Conservation (phyloP, 1,140 invertebrate genomes). For the Onthophagus taurus region DNA sequence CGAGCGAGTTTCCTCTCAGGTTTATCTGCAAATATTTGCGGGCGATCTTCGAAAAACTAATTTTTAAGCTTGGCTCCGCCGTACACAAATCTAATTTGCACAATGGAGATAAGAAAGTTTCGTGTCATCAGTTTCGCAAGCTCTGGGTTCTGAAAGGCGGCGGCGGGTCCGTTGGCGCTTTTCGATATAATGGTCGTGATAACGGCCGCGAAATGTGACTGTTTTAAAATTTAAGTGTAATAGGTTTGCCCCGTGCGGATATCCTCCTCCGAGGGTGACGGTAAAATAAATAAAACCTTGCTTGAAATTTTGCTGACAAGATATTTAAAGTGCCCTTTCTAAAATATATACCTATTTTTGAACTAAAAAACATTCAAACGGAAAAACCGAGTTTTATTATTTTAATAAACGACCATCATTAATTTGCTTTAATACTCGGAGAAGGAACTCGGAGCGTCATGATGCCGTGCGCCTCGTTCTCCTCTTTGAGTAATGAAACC, state of each 20-base stretch:
- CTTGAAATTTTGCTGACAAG: too few relatives aligned
- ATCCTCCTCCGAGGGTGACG: too few relatives aligned
- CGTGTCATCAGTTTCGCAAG: constrained; percentile 31
- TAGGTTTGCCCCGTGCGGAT: constrained; percentile 31
- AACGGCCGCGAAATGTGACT: constrained; percentile 33
- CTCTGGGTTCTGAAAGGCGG: constrained; percentile 20
- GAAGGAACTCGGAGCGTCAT: constrained; percentile 7
- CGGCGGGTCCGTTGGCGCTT: too few relatives aligned
- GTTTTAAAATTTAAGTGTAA: constrained; percentile 37
- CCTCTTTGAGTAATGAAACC: constrained; percentile 30
- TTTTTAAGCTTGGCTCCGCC: constrained; percentile 14
- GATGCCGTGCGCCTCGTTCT: constrained; percentile 6
- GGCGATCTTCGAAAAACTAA: constrained; percentile 15
- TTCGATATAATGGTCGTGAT: constrained; percentile 30
- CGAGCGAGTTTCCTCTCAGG: too few relatives aligned
- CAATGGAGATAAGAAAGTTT: constrained; percentile 31
- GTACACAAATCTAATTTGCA: constrained; percentile 24
- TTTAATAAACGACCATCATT: too few relatives aligned
- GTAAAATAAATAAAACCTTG: too few relatives aligned
- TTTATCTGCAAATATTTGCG: too few relatives aligned
- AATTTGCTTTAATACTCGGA: too few relatives aligned
- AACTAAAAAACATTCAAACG: too few relatives aligned
- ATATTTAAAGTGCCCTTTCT: too few relatives aligned
- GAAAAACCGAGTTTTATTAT: too few relatives aligned
- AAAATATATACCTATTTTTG: too few relatives aligned